A percentile compares a stretch with the other conserved stretches of the same genome.
These are phyloP conservation scores for Pissodes strobi DNA, from an alignment of 1,140 invertebrate species.

Conservation along the genomic window DNA sequence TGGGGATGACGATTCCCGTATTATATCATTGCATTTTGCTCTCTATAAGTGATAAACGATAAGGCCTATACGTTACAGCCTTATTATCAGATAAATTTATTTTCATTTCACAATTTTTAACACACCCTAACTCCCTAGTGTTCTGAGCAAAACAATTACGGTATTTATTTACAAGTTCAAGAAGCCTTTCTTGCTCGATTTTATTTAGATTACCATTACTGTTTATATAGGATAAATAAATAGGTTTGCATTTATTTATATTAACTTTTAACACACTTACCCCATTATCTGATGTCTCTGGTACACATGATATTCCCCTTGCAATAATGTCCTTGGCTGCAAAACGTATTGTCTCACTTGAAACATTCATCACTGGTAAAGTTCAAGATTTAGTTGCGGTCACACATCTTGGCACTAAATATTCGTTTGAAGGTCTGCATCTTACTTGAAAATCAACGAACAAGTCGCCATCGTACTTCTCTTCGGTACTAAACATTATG, in stretches of 20 bases:
- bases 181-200: not conserved
- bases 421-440: not conserved
- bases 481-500: not conserved
- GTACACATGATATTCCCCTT: not conserved
- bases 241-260: slow-evolving; percentile 56
- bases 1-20: slow-evolving; percentile 43
- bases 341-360: not conserved
- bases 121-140: not conserved
- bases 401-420: slow-evolving; percentile 6
- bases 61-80: slow-evolving; percentile 18
- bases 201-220: not conserved
- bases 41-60: slow-evolving; percentile 16
- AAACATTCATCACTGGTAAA: slow-evolving; percentile 11
- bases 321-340: not conserved
- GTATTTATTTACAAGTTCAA: not conserved
- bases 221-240: not conserved
- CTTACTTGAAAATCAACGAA: not conserved
- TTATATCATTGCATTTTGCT: slow-evolving; percentile 15
- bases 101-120: slow-evolving; percentile 1
- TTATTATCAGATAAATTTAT: slow-evolving; percentile 11
- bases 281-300: slow-evolving; percentile 47
- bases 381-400: not conserved
- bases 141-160: slow-evolving; percentile 5
- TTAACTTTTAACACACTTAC: slow-evolving; percentile 48
- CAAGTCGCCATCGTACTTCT: not conserved